These are phyloP conservation scores for Hyperoplus immaculatus DNA, from an alignment of 2,797 vertebrate genomes.

Conservation along the genomic window DNA sequence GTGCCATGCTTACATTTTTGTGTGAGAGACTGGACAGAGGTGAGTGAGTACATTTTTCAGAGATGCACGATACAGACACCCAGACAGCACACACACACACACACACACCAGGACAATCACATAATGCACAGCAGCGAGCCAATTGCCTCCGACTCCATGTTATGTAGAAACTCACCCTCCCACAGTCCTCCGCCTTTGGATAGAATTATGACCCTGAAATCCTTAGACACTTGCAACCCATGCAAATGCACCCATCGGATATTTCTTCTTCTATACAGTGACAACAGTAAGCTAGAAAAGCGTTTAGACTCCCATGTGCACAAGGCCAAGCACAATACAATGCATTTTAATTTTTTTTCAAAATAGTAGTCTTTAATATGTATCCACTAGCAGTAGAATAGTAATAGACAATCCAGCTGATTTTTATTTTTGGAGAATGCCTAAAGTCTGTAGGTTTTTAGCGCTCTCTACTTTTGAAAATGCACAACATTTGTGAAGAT, in stretches of 20 bases:
- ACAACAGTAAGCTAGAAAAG: background rate
- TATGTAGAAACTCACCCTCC: conserved; percentile 37
- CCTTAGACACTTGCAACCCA: background rate
- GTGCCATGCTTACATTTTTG: conserved; percentile 81
- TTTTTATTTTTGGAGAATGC: background rate
- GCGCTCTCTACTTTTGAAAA: background rate
- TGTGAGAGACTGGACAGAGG: conserved; percentile 48
- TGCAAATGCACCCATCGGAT: background rate
- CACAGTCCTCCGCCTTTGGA: conserved; percentile 13
- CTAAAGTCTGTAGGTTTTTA: background rate
- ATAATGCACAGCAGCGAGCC: conserved; percentile 54
- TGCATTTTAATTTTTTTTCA: background rate
- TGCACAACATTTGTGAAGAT: no score
- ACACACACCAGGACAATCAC: conserved; percentile 58
- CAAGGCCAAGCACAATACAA: no score
- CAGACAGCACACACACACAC: conserved; percentile 61
- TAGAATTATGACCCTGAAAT: conserved; percentile 21
- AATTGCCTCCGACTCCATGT: conserved; percentile 20
- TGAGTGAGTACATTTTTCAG: conserved; percentile 72
- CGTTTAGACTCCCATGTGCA: background rate
- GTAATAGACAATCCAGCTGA: background rate
- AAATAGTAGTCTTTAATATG: background rate
- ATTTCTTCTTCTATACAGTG: conserved; percentile 9
- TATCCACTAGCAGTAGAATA: background rate
- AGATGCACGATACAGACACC: conserved; percentile 65